phyloP scores from a whole-genome alignment of 2,888 invertebrate genomes.

The Chaetogeoica ovagalla region DNA sequence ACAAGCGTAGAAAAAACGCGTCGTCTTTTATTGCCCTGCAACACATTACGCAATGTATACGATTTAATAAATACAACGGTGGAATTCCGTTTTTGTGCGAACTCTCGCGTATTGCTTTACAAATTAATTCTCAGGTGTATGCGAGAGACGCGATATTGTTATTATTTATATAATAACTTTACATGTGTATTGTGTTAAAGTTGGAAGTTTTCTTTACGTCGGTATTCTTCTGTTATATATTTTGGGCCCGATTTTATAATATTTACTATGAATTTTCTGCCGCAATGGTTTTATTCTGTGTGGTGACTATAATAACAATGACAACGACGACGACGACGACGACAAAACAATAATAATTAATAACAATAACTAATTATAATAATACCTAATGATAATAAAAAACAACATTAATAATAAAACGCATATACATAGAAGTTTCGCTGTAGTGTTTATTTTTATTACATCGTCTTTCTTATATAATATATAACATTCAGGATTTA shows the following conservation, averaged over 20 bases:
- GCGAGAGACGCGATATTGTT: neutral
- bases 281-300: neutral
- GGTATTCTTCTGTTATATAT: neutral
- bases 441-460: neutral
- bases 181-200: no score
- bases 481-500: neutral
- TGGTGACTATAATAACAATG: neutral
- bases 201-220: neutral
- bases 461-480: neutral
- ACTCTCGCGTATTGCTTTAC: neutral
- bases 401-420: no score
- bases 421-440: neutral
- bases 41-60: no score
- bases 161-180: conserved; percentile 1
- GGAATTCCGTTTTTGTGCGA: neutral
- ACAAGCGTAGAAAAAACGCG: neutral
- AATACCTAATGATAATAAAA: no score
- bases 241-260: neutral
- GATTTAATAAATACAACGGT: no score
- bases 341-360: no score
- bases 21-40: no score
- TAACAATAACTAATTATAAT: no score
- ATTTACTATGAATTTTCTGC: neutral
- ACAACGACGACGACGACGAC: no score
- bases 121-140: neutral